Conservation (phyloP, 2,113 vertebrate species). For the Rallus limicola region DNA sequence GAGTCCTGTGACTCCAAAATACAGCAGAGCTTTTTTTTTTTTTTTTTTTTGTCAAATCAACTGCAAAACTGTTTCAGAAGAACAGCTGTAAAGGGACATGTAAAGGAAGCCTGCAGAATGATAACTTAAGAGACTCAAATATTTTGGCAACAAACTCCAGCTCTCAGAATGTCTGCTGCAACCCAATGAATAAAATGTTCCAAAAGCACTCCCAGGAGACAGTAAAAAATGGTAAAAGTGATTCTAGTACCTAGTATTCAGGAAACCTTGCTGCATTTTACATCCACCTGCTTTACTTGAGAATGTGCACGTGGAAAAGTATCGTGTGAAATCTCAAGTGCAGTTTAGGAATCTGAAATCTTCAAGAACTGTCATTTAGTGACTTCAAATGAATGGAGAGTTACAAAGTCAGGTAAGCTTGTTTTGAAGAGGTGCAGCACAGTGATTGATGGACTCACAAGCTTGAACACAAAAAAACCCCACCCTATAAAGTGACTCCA, state of each 20-base stretch:
- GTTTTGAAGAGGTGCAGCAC: not conserved
- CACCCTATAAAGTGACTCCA: not conserved
- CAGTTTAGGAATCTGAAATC: not conserved
- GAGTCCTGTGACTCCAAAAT: not conserved
- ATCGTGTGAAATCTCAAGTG: not conserved
- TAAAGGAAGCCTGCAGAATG: not conserved
- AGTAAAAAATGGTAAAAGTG: not conserved
- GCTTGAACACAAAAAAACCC: not conserved
- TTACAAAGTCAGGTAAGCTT: not conserved
- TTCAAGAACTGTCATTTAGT: not conserved
- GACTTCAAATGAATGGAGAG: not conserved
- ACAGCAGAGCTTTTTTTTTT: not conserved
- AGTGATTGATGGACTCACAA: not conserved
- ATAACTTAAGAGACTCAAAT: not conserved
- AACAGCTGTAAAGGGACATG: not conserved
- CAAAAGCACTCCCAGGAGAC: not conserved
- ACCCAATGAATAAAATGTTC: not conserved
- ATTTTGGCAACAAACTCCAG: not conserved
- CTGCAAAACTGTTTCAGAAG: not conserved
- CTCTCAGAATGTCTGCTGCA: not conserved
- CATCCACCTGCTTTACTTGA: not conserved
- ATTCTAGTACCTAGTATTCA: not conserved
- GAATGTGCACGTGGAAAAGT: not conserved
- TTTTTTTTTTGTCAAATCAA: not conserved
- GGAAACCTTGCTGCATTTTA: not conserved